phyloP scores from a whole-genome alignment of 2,888 invertebrate species.

The Coecobrya sp. region DNA sequence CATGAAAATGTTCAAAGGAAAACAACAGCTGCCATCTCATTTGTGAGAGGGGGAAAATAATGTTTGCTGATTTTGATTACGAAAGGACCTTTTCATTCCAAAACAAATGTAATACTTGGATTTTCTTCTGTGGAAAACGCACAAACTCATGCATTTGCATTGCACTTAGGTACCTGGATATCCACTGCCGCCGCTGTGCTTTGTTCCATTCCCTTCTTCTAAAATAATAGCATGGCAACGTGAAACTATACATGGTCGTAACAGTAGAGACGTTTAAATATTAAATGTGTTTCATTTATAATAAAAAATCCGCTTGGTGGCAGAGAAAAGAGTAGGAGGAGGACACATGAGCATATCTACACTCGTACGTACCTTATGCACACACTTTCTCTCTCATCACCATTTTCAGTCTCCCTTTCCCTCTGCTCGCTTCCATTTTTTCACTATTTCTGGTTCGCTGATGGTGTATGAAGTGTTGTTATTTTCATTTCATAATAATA shows the following conservation, averaged over 20 bases:
- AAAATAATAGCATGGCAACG: background rate
- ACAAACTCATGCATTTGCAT: background rate
- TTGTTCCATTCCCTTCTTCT: background rate
- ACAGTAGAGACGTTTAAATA: conserved; percentile 53
- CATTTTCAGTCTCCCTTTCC: background rate
- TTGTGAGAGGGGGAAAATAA: conserved; percentile 2
- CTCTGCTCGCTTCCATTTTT: background rate
- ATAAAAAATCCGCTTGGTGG: conserved; percentile 20
- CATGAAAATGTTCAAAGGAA: background rate
- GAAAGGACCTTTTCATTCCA: background rate
- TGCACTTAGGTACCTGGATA: too few species aligned
- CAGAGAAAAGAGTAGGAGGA: background rate
- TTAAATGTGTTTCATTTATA: conserved; percentile 70
- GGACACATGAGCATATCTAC: background rate
- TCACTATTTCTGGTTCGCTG: conserved; percentile 6
- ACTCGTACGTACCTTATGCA: background rate
- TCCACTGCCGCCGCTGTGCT: background rate
- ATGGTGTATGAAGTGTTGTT: conserved; percentile 23
- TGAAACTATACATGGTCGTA: background rate
- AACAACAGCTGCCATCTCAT: conserved; percentile 36
- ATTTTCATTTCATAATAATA: conserved; percentile 19
- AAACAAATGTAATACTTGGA: background rate
- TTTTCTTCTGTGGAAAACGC: background rate
- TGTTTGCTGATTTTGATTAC: conserved; percentile 42
- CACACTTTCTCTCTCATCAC: background rate